Evolutionary conservation across 2,797 vertebrate species (phyloP).

Genomic region (Sphaeramia orbicularis): DNA sequence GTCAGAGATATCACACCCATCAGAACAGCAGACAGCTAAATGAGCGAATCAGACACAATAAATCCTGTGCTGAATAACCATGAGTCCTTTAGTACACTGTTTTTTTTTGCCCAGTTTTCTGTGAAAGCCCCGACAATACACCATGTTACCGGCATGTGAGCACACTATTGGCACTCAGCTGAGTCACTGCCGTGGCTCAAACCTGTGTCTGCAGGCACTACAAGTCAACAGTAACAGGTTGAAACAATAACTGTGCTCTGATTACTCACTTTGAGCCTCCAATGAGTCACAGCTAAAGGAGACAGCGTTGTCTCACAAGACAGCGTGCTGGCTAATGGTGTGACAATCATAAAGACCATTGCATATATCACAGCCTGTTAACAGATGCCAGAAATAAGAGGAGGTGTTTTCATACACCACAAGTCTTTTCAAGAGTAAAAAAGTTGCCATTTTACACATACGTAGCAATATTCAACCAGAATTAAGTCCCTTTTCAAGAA

Average conservation of each 20-base stretch:
- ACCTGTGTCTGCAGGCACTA: constrained; percentile 77
- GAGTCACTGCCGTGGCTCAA: constrained; percentile 71
- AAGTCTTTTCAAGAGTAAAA: neutral
- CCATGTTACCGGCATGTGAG: constrained; percentile 65
- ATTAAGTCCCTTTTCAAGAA: constrained; percentile 12
- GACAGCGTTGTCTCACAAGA: constrained; percentile 72
- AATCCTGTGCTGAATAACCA: constrained; percentile 50
- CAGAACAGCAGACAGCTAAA: constrained; percentile 38
- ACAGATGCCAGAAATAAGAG: constrained; percentile 17
- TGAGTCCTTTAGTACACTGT: constrained; percentile 13
- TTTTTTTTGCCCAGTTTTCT: constrained; percentile 26
- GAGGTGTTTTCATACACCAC: neutral
- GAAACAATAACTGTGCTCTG: constrained; percentile 75
- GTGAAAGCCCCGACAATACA: constrained; percentile 30
- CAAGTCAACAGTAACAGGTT: constrained; percentile 74
- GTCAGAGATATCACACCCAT: constrained; percentile 28
- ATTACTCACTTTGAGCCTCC: constrained; percentile 78
- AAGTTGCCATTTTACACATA: neutral
- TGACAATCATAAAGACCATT: constrained; percentile 23
- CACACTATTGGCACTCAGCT: constrained; percentile 54
- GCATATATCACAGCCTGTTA: constrained; percentile 30
- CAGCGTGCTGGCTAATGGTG: constrained; percentile 27
- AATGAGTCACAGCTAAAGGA: constrained; percentile 78
- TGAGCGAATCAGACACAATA: constrained; percentile 34
- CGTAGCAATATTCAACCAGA: constrained; percentile 3